Percentiles rank a stretch among this genome's conserved stretches.
phyloP scores from a whole-genome alignment of 2,797 vertebrate genomes.

The Peromyscus eremicus region DNA sequence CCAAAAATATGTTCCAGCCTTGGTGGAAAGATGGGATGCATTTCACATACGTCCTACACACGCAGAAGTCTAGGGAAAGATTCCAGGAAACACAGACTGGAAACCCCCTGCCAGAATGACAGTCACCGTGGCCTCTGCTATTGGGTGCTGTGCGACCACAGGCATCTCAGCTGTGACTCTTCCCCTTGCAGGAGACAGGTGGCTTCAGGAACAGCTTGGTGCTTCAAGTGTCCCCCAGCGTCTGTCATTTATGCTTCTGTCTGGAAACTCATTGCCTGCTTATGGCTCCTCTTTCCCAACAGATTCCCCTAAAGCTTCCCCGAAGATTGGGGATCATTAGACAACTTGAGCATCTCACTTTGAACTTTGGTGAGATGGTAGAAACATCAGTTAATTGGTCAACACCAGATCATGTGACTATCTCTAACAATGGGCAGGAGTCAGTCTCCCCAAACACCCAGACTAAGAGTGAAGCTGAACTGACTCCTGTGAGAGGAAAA shows the following conservation, averaged over 20 bases:
- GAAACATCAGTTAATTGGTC: not conserved
- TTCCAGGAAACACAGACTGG: not conserved
- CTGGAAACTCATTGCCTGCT: not conserved
- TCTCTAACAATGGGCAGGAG: too few relatives aligned
- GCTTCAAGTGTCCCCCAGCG: not conserved
- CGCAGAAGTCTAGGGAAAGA: not conserved
- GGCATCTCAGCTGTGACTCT: not conserved
- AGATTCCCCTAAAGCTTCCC: not conserved
- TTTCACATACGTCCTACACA: not conserved
- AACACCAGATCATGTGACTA: not conserved
- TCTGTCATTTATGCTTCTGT: not conserved
- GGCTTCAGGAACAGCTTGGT: not conserved
- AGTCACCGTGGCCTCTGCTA: not conserved
- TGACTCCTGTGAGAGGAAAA: not conserved
- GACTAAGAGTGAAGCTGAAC: not conserved
- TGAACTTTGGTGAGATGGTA: conserved; percentile 10
- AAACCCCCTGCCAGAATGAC: not conserved
- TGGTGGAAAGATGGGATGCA: not conserved
- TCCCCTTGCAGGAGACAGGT: not conserved
- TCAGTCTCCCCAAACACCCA: not conserved
- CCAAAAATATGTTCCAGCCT: not conserved
- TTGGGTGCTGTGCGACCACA: not conserved
- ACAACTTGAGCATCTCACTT: not conserved
- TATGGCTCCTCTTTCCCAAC: not conserved
- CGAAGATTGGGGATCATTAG: not conserved